Percentiles rank a stretch among this genome's conserved stretches.
Evolutionary conservation across 2,797 vertebrate genomes (phyloP).

Genomic region (Micromesistius poutassou): DNA sequence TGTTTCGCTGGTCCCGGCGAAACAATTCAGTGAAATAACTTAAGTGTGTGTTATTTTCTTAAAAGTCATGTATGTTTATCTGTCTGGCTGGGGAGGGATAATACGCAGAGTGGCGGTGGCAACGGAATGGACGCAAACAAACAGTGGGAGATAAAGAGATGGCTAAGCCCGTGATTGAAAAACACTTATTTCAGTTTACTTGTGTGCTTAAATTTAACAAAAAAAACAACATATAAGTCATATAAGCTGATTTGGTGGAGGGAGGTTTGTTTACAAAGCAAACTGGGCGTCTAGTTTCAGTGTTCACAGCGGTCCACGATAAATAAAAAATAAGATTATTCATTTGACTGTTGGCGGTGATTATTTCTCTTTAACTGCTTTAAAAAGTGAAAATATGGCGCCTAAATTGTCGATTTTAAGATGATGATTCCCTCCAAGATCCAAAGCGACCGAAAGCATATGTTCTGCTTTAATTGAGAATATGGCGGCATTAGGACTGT

Average conservation of each 20-base stretch:
- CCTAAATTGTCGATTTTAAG: no score
- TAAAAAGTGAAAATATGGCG: no score
- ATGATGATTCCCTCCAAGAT: no score
- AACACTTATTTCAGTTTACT: neutral
- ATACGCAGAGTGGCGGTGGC: no score
- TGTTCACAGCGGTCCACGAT: neutral
- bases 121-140: no score
- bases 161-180: neutral
- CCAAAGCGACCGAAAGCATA: constrained; percentile 28
- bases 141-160: neutral
- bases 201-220: neutral
- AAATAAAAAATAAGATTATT: neutral
- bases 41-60: constrained; percentile 3
- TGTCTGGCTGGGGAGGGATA: no score
- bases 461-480: constrained; percentile 48
- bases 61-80: neutral
- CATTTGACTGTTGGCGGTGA: neutral
- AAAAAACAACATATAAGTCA: neutral
- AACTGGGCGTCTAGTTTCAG: neutral
- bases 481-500: constrained; percentile 35
- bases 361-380: neutral
- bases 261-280: neutral
- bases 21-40: neutral
- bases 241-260: neutral
- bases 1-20: constrained; percentile 18